Evolutionary conservation across 2,888 invertebrate genomes (phyloP).

Genomic region (Pheosia tremula): DNA sequence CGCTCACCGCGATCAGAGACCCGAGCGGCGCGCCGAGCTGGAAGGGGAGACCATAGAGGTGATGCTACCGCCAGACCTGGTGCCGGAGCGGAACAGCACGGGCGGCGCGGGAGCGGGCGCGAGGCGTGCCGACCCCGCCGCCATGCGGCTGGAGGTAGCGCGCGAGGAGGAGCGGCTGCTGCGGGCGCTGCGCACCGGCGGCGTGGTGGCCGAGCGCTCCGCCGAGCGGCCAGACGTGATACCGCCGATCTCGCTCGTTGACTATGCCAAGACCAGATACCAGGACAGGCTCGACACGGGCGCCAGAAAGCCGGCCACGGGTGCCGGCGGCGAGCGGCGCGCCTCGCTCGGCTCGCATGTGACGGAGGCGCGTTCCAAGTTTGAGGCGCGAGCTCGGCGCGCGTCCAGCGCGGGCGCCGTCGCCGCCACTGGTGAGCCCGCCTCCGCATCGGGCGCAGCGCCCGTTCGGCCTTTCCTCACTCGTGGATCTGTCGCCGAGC

Average conservation of each 20-base stretch:
- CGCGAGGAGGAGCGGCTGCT: conserved; percentile 92
- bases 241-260: conserved; percentile 84
- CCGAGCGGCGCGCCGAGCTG: conserved; percentile 64
- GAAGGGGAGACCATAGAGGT: conserved; percentile 86
- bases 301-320: conserved; percentile 73
- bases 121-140: conserved; percentile 78
- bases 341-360: conserved; percentile 79
- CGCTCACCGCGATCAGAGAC: conserved; percentile 59
- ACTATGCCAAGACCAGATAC: conserved; percentile 87
- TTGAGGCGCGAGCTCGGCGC: conserved; percentile 79
- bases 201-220: conserved; percentile 75
- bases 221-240: conserved; percentile 78
- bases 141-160: conserved; percentile 89
- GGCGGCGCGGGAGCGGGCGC: conserved; percentile 60
- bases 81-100: conserved; percentile 78
- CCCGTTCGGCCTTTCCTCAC: conserved; percentile 94
- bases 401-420: conserved; percentile 75
- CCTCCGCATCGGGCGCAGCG: conserved; percentile 60
- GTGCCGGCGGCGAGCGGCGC: conserved; percentile 72
- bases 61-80: conserved; percentile 85
- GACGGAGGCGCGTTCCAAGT: conserved; percentile 79
- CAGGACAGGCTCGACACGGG: conserved; percentile 84
- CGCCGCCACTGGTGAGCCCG: conserved; percentile 62
- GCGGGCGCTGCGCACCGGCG: conserved; percentile 90
- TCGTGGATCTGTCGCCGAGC: conserved; percentile 95